Base-by-base conservation (phyloP, 2,797 vertebrate species). In the Microctenopoma lineatum region DNA sequence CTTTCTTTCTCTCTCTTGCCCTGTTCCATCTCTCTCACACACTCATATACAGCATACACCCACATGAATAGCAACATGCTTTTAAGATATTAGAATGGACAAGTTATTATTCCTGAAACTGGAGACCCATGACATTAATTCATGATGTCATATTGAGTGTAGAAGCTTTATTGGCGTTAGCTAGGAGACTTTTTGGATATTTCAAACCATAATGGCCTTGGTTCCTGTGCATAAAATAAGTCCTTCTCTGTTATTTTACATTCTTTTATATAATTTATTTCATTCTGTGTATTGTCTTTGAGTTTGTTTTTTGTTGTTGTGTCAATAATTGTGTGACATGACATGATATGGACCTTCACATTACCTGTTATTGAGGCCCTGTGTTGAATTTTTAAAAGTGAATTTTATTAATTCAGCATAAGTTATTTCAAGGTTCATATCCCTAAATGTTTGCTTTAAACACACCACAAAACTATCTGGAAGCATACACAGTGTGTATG, bases 61-160 rank as follows among this genome's bases (percentile, higher is more conserved):
- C 45, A 36, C 12, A 7, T 58, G 51, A 62, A 34, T 29, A 59
- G 3, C 52, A 73, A 50, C 14, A 44, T 47, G 5, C 16, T 47
- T 57, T 63, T 16, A 16, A 66, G 60, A 47, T 67, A 62, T 70
- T 32, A 59, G 15, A 32, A 56, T 29, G n/a, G 14, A 4, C 13
- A n/a, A 32, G 5, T 27, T 18, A 46, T 29, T 21, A 50, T 44
- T 66, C 42, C 15, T 65, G 39, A 45, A 62, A 73, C 53, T 32
- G 11, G 11, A 61, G 38, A 75, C 18, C 27, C 18, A 21, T 70
- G 60, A 70, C 45, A 8, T 10, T 45, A 15, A 68, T 66, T 50
- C 12, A 55, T 47, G 1, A 15, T 72, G 64, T 69, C 64, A 75
- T 38, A 73, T 67, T 62, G 62, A 56, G 14, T 18, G 38, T 48